Percentiles rank a stretch among this genome's conserved stretches.
These are phyloP conservation scores for Ditylenchus weischeri DNA, from an alignment of 2,888 invertebrate species.

Conservation along the genomic window DNA sequence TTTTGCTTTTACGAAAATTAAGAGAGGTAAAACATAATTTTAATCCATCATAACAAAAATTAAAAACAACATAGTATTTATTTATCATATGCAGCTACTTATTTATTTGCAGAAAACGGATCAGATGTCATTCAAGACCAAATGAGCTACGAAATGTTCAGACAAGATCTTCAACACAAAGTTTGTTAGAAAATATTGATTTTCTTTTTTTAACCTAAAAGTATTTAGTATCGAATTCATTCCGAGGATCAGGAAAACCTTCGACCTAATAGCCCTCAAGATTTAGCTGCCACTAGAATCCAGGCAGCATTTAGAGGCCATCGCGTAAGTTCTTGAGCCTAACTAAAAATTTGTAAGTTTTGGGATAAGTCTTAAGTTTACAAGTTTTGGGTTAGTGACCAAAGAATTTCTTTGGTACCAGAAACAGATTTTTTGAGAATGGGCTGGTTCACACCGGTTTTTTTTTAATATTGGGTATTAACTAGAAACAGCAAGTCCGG, in stretches of 20 bases:
- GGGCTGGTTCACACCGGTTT: too few relatives aligned
- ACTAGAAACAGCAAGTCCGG: too few relatives aligned
- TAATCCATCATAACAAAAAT: too few relatives aligned
- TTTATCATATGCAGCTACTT: background rate
- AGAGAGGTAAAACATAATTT: too few relatives aligned
- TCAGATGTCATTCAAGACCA: slow-evolving; percentile 47
- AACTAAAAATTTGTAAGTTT: too few relatives aligned
- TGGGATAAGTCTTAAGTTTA: too few relatives aligned
- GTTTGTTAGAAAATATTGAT: slow-evolving; percentile 30
- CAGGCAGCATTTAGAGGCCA: slow-evolving; percentile 87
- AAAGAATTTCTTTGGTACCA: too few relatives aligned
- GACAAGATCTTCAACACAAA: slow-evolving; percentile 59
- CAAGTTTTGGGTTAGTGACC: too few relatives aligned
- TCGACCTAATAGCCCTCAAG: slow-evolving; percentile 57
- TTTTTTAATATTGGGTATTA: too few relatives aligned
- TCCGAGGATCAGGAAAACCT: slow-evolving; percentile 8
- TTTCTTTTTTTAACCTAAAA: slow-evolving; percentile 6
- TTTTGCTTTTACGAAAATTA: too few relatives aligned
- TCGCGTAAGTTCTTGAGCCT: slow-evolving; percentile 65
- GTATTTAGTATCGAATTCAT: slow-evolving; percentile 1
- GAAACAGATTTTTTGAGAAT: too few relatives aligned
- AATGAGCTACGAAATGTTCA: slow-evolving; percentile 51
- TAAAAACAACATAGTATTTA: too few relatives aligned
- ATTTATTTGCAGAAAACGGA: slow-evolving; percentile 40
- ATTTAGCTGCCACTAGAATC: slow-evolving; percentile 73